phyloP scores from a whole-genome alignment of 2,888 invertebrate species.

The Cheilosia grossa region DNA sequence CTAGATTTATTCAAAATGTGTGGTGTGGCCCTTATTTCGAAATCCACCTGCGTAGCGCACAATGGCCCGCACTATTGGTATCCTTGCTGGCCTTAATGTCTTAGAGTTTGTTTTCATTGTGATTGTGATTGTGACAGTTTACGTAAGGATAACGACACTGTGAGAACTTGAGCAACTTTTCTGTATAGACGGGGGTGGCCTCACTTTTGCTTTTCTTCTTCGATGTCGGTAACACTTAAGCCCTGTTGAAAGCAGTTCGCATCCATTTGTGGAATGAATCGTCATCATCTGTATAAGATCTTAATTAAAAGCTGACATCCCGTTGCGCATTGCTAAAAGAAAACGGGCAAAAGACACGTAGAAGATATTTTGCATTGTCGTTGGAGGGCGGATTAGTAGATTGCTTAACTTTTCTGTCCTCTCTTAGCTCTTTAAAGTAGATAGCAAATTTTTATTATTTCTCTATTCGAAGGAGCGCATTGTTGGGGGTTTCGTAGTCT shows the following conservation, averaged over 20 bases:
- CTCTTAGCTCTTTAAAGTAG: too few species aligned
- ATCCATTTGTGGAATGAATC: conserved; percentile 61
- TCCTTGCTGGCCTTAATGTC: conserved; percentile 44
- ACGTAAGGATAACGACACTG: conserved; percentile 56
- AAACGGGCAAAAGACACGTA: conserved; percentile 35
- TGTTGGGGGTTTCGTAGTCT: too few species aligned
- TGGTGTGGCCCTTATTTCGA: conserved; percentile 44
- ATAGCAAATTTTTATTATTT: too few species aligned
- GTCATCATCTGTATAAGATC: conserved; percentile 67
- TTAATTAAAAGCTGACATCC: conserved; percentile 67
- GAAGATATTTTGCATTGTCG: too few species aligned
- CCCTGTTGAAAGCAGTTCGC: conserved; percentile 39
- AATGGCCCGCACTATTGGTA: conserved; percentile 9
- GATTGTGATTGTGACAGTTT: conserved; percentile 38
- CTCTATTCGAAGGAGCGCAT: too few species aligned
- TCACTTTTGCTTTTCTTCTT: not conserved
- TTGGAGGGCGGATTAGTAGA: too few species aligned
- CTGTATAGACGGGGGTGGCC: not conserved
- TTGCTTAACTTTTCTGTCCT: too few species aligned
- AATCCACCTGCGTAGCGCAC: conserved; percentile 25
- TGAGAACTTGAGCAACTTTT: conserved; percentile 48
- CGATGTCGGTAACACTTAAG: conserved; percentile 36
- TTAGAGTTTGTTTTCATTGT: conserved; percentile 49
- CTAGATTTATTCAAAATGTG: conserved; percentile 53
- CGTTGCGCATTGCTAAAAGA: conserved; percentile 46